phyloP scores from a whole-genome alignment of 2,113 vertebrate species.

The Theropithecus gelada region DNA sequence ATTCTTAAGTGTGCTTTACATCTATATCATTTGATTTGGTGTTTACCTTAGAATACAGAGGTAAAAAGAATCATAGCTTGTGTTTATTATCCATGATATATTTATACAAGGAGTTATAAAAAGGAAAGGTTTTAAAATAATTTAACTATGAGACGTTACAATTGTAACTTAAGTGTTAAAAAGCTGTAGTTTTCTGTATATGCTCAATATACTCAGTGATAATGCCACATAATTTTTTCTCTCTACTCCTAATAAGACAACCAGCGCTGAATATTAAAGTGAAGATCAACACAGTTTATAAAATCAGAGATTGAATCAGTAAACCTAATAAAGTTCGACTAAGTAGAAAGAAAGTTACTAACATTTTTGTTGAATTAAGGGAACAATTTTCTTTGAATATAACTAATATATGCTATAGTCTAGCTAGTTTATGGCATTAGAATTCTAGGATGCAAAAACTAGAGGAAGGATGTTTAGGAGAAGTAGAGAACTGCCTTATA shows the following conservation, averaged over 20 bases:
- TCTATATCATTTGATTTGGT: slow-evolving; percentile 50
- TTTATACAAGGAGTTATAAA: not conserved
- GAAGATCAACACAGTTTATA: not conserved
- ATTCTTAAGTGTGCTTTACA: not conserved
- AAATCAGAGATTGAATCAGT: slow-evolving; percentile 9
- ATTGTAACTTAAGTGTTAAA: not conserved
- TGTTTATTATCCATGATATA: slow-evolving; percentile 23
- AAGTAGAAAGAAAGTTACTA: slow-evolving; percentile 50
- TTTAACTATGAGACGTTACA: not conserved
- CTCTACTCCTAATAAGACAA: not conserved
- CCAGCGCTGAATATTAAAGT: slow-evolving; percentile 3
- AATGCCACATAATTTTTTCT: not conserved
- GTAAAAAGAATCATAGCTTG: slow-evolving; percentile 4
- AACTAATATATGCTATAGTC: not conserved
- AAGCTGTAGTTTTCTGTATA: not conserved
- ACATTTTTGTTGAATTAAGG: not conserved
- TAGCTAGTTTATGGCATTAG: not conserved
- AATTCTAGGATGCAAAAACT: not conserved
- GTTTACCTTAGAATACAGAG: slow-evolving; percentile 9
- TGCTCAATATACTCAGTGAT: not conserved
- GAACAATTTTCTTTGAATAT: not conserved
- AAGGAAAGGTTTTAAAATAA: slow-evolving; percentile 14
- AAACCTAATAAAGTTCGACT: slow-evolving; percentile 11
- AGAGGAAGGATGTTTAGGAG: not conserved
- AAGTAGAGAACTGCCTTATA: not conserved